Percentiles rank a stretch among this genome's conserved stretches.
Conservation (phyloP, 2,888 invertebrate genomes). For the Hydropsyche betteni region DNA sequence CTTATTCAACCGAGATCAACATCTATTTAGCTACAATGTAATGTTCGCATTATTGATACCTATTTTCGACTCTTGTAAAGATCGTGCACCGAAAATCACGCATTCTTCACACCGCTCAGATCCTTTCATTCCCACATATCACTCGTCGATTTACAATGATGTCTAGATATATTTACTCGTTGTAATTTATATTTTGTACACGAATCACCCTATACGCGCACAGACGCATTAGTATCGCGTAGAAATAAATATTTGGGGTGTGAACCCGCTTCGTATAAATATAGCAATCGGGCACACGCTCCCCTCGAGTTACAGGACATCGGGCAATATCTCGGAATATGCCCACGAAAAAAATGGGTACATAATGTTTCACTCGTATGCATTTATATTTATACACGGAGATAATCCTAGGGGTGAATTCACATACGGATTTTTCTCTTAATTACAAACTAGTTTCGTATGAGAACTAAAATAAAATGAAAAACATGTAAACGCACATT, state of each 20-base stretch:
- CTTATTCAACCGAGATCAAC: constrained; percentile 11
- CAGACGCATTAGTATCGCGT: constrained; percentile 32
- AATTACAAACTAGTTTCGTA: constrained; percentile 25
- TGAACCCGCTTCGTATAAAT: constrained; percentile 43
- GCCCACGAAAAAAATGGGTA: background rate
- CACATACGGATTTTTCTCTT: constrained; percentile 18
- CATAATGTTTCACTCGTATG: background rate
- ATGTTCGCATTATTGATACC: constrained; percentile 11
- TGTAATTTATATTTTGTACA: no score
- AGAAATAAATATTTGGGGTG: constrained; percentile 41
- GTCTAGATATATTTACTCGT: no score
- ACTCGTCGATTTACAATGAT: no score
- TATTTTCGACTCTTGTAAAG: background rate
- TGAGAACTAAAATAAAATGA: constrained; percentile 11
- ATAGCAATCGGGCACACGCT: constrained; percentile 41
- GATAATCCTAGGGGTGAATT: constrained; percentile 19
- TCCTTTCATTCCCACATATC: no score
- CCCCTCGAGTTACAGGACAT: constrained; percentile 28
- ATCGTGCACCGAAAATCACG: no score
- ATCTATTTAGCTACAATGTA: constrained; percentile 19
- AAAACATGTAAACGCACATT: background rate
- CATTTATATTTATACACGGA: constrained; percentile 19
- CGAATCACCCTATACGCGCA: background rate
- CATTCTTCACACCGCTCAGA: no score
- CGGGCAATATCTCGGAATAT: constrained; percentile 21